Evolutionary conservation across 2,888 invertebrate genomes (phyloP), one percentile per base, ranked within the genome.

Genomic region (Tetramorium bicarinatum): DNA sequence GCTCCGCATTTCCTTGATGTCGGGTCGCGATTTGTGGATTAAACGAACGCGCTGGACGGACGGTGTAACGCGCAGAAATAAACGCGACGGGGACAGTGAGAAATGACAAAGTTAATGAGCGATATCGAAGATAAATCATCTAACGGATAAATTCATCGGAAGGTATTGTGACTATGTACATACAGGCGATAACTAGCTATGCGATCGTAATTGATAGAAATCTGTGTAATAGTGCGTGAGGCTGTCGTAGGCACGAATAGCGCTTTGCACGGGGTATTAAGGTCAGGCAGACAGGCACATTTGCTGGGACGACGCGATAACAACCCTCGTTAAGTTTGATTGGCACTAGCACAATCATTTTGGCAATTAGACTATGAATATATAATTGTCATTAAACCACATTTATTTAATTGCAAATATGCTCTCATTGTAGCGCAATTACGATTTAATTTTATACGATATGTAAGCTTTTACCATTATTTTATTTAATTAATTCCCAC

Each of bases 281-380:
- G 75, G 81, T 74, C 74, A 81, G 76, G n/a, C 72, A n/a, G 52
- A 25, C 62, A n/a, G 52, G 41, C 76, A 74, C 72, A 38, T 74
- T 80, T 80, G 76, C 76, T 52, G 81, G 52, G 61, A 52, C 62
- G 49, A 29, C 49, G 81, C 41, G 81, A 81, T 75, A 76, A 80
- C 72, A 59, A 18, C 38, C 49, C 79, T 72, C 79, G 59, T 79
- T 72, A 72, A 72, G 72, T 80, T 80, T 72, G 79, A 80, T 80
- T 80, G 59, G 72, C 72, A 72, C 59, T 72, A 49, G 59, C 72
- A 25, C 67, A 34, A 38, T 71, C 59, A 49, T 72, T 59, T 59
- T n/a, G 47, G 25, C 72, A 47, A 54, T 77, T 77, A 41, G 41
- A 62, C 34, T 72, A 61, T 47, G 44, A 47, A 80, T 25, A 66